Conservation (phyloP, 2,888 invertebrate species). For the Drosophila percnosoma region DNA sequence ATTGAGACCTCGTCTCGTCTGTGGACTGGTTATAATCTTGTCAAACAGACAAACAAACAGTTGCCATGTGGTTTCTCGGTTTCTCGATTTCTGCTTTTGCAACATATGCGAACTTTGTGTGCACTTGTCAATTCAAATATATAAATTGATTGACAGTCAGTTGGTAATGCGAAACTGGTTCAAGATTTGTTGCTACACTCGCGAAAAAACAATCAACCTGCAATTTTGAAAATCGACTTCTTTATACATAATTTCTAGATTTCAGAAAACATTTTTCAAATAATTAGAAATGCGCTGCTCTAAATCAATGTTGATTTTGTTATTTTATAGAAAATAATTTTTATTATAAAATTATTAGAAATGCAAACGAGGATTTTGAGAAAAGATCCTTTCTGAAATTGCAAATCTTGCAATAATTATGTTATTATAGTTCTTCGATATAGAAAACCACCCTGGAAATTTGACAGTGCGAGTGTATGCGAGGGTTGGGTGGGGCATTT, state of each 20-base stretch:
- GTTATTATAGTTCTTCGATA: too few relatives aligned
- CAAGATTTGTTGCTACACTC: neutral
- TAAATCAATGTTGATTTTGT: neutral
- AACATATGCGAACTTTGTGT: constrained; percentile 20
- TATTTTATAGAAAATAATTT: neutral
- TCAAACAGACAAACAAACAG: constrained; percentile 5
- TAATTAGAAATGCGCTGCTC: neutral
- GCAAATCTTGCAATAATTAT: too few relatives aligned
- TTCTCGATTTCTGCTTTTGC: constrained; percentile 15
- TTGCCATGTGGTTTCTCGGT: constrained; percentile 30
- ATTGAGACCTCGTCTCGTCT: neutral
- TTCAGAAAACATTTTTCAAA: neutral
- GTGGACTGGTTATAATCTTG: constrained; percentile 16
- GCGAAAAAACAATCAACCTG: neutral
- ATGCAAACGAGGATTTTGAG: neutral
- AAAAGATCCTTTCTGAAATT: neutral
- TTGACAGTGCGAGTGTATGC: neutral
- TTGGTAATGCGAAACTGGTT: constrained; percentile 64
- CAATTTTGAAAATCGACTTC: neutral
- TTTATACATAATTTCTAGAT: neutral
- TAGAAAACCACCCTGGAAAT: too few relatives aligned
- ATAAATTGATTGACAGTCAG: constrained; percentile 68
- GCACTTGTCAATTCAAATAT: constrained; percentile 52
- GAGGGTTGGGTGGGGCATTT: constrained; percentile 31
- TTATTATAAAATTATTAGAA: neutral